Percentiles rank a stretch among this genome's conserved stretches.
Evolutionary conservation across 2,888 invertebrate species (phyloP).

Genomic region (Ectemnius cavifrons): DNA sequence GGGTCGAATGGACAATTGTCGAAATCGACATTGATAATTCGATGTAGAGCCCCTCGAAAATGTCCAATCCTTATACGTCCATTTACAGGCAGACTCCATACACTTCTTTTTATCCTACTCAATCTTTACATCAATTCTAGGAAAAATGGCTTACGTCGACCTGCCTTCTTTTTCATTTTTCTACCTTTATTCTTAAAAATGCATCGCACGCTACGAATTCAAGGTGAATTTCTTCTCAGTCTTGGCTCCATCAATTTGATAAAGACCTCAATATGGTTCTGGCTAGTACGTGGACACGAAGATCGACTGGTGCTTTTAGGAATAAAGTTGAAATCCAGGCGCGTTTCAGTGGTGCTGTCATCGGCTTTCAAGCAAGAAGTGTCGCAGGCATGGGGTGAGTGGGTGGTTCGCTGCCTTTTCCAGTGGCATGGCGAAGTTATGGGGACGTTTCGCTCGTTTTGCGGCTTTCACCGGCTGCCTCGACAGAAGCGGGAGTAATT

Average conservation of each 20-base stretch:
- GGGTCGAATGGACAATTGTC: not conserved
- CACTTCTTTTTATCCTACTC: not conserved
- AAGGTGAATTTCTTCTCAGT: no score
- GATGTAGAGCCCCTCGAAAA: no score
- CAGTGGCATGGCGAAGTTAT: not conserved
- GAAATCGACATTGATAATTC: not conserved
- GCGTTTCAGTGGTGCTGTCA: not conserved
- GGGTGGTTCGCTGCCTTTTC: not conserved
- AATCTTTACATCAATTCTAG: not conserved
- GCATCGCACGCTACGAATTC: not conserved
- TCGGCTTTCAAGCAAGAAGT: not conserved
- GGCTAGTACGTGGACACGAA: no score
- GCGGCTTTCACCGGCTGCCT: not conserved
- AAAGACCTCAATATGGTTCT: no score
- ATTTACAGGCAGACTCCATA: not conserved
- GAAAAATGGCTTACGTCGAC: not conserved
- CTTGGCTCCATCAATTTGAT: no score
- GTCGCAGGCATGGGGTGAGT: not conserved
- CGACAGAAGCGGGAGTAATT: conserved; percentile 28
- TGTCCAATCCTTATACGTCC: no score
- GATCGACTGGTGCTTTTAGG: not conserved
- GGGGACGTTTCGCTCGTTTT: conserved; percentile 11
- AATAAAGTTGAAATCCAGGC: not conserved
- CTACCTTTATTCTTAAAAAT: not conserved
- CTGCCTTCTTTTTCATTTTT: not conserved